Conservation (phyloP, 1,140 invertebrate species). For the Argopecten irradians region DNA sequence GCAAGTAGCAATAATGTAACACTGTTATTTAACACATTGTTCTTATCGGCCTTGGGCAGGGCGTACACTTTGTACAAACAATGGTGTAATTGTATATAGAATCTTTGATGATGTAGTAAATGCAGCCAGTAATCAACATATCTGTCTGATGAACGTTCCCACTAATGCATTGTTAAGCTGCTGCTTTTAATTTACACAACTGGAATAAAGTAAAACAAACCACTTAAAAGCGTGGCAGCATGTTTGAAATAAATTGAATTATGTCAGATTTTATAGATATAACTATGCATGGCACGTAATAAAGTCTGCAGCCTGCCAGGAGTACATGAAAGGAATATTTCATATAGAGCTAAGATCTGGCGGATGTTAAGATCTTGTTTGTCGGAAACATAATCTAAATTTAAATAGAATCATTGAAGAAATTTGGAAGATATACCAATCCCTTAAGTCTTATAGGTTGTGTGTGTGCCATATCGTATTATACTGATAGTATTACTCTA, state of each 20-base stretch:
- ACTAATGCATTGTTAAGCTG: background rate
- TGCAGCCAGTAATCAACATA: background rate
- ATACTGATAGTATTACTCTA: too few relatives aligned
- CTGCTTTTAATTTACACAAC: background rate
- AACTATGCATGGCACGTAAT: background rate
- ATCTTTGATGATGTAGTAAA: background rate
- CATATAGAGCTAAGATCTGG: background rate
- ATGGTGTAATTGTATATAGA: background rate
- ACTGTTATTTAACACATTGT: too few relatives aligned
- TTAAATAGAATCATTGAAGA: background rate
- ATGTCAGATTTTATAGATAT: background rate
- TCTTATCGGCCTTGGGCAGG: background rate
- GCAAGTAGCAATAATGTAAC: too few relatives aligned
- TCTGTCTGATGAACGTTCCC: background rate
- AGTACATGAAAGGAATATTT: background rate
- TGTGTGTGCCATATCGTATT: too few relatives aligned
- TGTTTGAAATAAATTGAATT: conserved; percentile 1
- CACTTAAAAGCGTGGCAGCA: background rate
- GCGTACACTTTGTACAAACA: background rate
- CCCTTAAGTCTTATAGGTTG: background rate
- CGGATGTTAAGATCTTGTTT: background rate
- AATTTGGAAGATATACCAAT: background rate
- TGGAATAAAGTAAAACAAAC: background rate
- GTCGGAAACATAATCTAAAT: background rate
- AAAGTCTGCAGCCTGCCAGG: background rate